phyloP scores from a whole-genome alignment of 92 coral and sea anemone species.

The Phymanthus crucifer region DNA sequence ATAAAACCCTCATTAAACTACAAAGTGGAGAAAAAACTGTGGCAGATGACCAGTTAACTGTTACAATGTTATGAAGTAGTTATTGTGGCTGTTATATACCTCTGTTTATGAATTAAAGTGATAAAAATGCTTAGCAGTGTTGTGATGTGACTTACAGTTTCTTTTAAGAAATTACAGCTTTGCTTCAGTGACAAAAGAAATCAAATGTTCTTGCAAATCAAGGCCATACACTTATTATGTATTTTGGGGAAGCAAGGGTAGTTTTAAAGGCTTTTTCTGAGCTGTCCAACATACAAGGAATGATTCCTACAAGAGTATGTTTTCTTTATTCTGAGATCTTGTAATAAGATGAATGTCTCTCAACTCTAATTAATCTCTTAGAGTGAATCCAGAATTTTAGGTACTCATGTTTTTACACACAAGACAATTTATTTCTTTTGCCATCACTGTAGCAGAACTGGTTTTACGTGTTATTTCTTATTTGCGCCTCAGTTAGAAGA shows the following conservation, averaged over 20 bases:
- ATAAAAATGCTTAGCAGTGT: background rate
- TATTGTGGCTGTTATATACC: background rate
- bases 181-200: background rate
- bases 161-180: background rate
- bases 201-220: background rate
- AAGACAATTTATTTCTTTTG: background rate
- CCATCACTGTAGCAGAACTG: background rate
- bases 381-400: no score
- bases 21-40: background rate
- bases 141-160: background rate
- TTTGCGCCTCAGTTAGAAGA: background rate
- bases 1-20: background rate
- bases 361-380: background rate
- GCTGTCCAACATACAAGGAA: no score
- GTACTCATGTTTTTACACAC: background rate
- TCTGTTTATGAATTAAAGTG: slow-evolving; percentile 3
- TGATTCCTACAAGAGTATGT: no score
- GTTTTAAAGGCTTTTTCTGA: no score
- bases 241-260: no score
- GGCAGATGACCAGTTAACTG: background rate
- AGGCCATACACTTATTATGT: no score
- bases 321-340: no score
- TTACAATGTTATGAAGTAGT: background rate
- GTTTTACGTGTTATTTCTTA: background rate
- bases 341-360: no score